Evolutionary conservation across 2,113 vertebrate species (phyloP).

Genomic region (Miniopterus natalensis): DNA sequence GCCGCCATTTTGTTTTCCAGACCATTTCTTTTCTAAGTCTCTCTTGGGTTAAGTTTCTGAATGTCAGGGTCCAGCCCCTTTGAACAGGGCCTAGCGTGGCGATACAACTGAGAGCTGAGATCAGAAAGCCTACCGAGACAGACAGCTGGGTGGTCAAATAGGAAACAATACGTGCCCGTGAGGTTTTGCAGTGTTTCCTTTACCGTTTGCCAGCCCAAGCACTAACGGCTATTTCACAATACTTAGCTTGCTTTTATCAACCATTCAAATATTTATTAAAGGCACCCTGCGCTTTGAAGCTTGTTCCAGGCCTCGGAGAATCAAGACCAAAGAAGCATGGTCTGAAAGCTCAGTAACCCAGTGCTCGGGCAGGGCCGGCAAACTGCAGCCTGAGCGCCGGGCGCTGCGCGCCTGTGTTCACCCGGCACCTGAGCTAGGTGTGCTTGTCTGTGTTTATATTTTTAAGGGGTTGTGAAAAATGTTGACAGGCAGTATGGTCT

Average conservation of each 20-base stretch:
- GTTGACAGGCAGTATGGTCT: not conserved
- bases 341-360: not conserved
- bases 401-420: not conserved
- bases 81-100: not conserved
- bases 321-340: not conserved
- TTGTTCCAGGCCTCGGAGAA: not conserved
- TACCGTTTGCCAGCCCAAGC: not conserved
- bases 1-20: too few species aligned
- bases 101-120: not conserved
- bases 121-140: not conserved
- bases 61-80: not conserved
- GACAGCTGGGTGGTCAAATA: not conserved
- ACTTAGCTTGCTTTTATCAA: conserved; percentile 12
- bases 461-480: not conserved
- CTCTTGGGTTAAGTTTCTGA: conserved; percentile 14
- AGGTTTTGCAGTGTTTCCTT: not conserved
- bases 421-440: too few species aligned
- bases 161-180: not conserved
- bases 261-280: not conserved
- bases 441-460: not conserved
- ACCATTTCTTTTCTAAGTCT: not conserved
- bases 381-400: not conserved
- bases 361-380: not conserved
- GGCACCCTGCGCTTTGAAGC: not conserved
- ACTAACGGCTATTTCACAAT: not conserved